These are phyloP conservation scores for Athalia rosae DNA, from an alignment of 2,888 invertebrate genomes.

Conservation along the genomic window DNA sequence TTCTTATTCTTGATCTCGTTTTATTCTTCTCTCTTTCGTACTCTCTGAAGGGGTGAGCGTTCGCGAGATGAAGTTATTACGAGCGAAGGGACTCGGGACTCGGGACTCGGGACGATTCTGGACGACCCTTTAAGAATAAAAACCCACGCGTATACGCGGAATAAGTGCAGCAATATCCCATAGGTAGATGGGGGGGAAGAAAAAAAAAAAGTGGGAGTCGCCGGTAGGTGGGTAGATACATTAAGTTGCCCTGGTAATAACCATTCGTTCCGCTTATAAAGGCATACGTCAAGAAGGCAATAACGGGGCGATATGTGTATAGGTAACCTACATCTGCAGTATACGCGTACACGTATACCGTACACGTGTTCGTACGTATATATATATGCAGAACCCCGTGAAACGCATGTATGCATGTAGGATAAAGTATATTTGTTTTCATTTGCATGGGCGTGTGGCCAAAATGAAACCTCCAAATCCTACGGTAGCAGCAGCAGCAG, in stretches of 20 bases:
- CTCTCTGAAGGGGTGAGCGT: not conserved
- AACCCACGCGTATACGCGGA: constrained; percentile 34
- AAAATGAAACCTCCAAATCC: constrained; percentile 50
- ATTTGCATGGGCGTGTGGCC: constrained; percentile 69
- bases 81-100: constrained; percentile 18
- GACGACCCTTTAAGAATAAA: constrained; percentile 36
- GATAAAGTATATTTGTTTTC: constrained; percentile 70
- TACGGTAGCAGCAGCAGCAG: not conserved
- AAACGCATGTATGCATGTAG: constrained; percentile 11
- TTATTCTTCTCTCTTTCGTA: constrained; percentile 2
- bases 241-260: constrained; percentile 59
- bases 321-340: constrained; percentile 12
- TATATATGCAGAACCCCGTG: not conserved
- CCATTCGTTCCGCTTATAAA: constrained; percentile 70
- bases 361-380: constrained; percentile 20
- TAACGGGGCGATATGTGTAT: constrained; percentile 55
- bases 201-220: not conserved
- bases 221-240: not conserved
- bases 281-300: constrained; percentile 69
- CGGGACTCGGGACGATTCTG: constrained; percentile 28
- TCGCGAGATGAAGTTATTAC: constrained; percentile 48
- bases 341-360: constrained; percentile 11
- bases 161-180: not conserved
- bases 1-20: not conserved
- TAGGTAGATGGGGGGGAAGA: constrained; percentile 1